phyloP scores from a whole-genome alignment of 1,140 invertebrate species.

The Leguminivora glycinivorella region DNA sequence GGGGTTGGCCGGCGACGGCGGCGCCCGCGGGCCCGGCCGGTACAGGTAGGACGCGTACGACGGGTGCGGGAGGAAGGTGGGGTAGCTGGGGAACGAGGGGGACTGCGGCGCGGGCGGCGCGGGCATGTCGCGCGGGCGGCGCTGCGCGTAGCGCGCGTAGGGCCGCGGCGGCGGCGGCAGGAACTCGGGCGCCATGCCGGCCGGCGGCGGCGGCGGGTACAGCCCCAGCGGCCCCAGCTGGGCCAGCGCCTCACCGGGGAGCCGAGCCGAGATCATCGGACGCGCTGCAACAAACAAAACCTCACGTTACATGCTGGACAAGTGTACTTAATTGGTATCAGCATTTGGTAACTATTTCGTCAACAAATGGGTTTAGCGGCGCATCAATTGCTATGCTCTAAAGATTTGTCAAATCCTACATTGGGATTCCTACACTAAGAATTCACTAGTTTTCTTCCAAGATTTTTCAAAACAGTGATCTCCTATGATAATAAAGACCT shows the following conservation, averaged over 20 bases:
- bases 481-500: too few species aligned
- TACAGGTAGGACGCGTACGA: constrained; percentile 62
- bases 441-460: too few species aligned
- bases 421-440: too few species aligned
- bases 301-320: background rate
- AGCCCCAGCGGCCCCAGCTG: constrained; percentile 59
- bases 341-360: too few species aligned
- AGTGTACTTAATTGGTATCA: background rate
- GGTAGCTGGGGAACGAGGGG: constrained; percentile 56
- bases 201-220: constrained; percentile 51
- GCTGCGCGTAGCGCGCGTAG: constrained; percentile 67
- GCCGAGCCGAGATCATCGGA: constrained; percentile 78
- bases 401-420: too few species aligned
- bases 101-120: constrained; percentile 43
- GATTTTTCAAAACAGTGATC: too few species aligned
- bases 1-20: constrained; percentile 47
- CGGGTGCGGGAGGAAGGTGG: constrained; percentile 59
- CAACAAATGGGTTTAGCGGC: too few species aligned
- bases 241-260: constrained; percentile 76
- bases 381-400: too few species aligned
- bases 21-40: constrained; percentile 42
- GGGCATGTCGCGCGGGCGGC: constrained; percentile 51
- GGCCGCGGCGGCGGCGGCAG: constrained; percentile 72
- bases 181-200: constrained; percentile 73
- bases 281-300: constrained; percentile 54